These are phyloP conservation scores for Diarsia mendica DNA, from an alignment of 2,888 invertebrate species.

Conservation along the genomic window DNA sequence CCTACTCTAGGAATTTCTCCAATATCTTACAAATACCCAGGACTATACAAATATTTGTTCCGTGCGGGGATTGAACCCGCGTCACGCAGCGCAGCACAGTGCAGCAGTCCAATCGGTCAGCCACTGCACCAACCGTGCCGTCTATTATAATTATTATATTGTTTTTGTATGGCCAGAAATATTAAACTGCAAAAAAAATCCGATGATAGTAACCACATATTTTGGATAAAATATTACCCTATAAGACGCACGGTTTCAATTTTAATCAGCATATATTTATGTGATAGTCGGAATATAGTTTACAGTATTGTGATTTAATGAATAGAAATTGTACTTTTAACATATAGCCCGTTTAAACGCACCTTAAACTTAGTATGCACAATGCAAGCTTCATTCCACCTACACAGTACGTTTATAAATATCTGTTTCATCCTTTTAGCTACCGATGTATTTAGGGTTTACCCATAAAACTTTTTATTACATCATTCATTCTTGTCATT, in stretches of 20 bases:
- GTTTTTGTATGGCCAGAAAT: background rate
- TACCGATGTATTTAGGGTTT: constrained; percentile 38
- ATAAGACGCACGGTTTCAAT: no score
- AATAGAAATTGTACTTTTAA: background rate
- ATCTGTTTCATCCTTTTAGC: constrained; percentile 27
- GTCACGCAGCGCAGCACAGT: no score
- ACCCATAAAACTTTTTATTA: background rate
- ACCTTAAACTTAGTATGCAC: background rate
- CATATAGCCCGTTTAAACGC: background rate
- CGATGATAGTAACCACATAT: no score
- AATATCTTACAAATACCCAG: no score
- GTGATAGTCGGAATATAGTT: background rate
- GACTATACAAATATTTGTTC: no score
- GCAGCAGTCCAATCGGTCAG: no score
- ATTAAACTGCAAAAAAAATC: background rate
- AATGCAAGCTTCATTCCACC: constrained; percentile 51
- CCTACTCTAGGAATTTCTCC: no score
- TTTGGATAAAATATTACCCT: no score
- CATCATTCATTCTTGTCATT: background rate
- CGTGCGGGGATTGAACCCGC: no score
- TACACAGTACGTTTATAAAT: constrained; percentile 51
- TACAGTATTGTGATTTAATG: background rate
- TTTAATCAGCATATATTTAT: background rate
- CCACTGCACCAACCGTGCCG: no score
- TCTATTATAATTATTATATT: background rate